phyloP scores from a whole-genome alignment of 1,140 invertebrate genomes.

The Mesaphorura yosii region DNA sequence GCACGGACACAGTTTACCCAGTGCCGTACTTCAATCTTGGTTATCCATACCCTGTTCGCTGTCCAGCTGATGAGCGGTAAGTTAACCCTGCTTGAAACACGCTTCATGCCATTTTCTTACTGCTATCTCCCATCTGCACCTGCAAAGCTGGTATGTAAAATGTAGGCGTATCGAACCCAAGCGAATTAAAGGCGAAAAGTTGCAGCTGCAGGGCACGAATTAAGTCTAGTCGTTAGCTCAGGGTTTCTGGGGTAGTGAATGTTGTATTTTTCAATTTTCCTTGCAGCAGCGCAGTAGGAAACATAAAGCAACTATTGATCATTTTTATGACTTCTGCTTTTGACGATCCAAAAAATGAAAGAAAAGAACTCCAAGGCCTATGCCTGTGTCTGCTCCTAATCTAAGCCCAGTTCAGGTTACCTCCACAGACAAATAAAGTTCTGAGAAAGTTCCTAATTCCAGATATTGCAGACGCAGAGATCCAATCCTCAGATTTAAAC shows the following conservation, averaged over 20 bases:
- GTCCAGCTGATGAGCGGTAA: conserved; percentile 27
- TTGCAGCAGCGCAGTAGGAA: too few relatives aligned
- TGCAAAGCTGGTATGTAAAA: background rate
- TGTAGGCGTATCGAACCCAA: background rate
- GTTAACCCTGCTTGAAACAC: background rate
- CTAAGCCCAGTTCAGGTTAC: too few relatives aligned
- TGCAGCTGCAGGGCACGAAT: background rate
- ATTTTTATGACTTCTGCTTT: too few relatives aligned
- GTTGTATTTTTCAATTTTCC: background rate
- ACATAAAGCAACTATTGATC: too few relatives aligned
- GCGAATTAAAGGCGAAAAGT: background rate
- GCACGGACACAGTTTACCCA: conserved; percentile 14
- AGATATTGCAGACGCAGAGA: too few relatives aligned
- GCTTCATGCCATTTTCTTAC: background rate
- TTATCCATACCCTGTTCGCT: conserved; percentile 17
- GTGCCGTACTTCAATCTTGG: conserved; percentile 19
- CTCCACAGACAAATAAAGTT: too few relatives aligned
- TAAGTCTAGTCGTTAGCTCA: background rate
- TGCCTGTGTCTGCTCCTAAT: too few relatives aligned
- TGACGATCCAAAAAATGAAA: too few relatives aligned
- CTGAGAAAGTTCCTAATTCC: too few relatives aligned
- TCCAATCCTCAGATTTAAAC: too few relatives aligned
- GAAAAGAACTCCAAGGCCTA: too few relatives aligned
- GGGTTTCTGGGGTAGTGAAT: background rate
- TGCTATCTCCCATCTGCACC: too few relatives aligned